phyloP scores from a whole-genome alignment of 1,140 invertebrate genomes.

The Aphelinus atriplicis region DNA sequence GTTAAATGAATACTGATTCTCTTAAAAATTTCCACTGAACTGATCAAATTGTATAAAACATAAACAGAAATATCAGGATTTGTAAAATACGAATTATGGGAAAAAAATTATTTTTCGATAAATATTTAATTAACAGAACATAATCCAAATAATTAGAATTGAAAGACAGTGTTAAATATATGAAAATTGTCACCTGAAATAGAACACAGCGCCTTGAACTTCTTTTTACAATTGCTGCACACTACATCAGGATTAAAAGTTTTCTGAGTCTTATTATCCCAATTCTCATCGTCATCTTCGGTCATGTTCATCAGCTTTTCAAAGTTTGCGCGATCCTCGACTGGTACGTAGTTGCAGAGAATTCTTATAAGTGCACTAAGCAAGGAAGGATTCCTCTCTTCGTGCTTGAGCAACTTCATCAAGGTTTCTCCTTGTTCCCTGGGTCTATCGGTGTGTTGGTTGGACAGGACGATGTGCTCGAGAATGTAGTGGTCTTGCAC shows the following conservation, averaged over 20 bases:
- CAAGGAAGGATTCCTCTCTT: too few species aligned
- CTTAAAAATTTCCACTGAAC: too few species aligned
- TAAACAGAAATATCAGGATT: not conserved
- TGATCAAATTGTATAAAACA: not conserved
- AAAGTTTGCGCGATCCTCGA: not conserved
- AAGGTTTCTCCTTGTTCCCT: conserved; percentile 17
- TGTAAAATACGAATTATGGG: not conserved
- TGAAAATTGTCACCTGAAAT: not conserved
- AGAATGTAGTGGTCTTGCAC: conserved; percentile 28
- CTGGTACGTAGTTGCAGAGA: too few species aligned
- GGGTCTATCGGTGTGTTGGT: not conserved
- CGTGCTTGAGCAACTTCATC: not conserved
- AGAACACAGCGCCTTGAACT: not conserved
- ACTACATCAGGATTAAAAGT: too few species aligned
- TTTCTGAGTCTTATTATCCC: too few species aligned
- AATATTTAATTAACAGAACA: too few species aligned
- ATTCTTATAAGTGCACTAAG: too few species aligned
- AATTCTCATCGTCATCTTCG: too few species aligned
- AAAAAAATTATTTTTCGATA: not conserved
- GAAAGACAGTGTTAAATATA: too few species aligned
- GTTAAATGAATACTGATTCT: too few species aligned
- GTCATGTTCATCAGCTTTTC: too few species aligned
- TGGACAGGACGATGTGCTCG: conserved; percentile 8
- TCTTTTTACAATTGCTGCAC: conserved; percentile 19
- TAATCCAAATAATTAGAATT: too few species aligned